Percentiles rank a stretch among this genome's conserved stretches.
Conservation (phyloP, 2,797 vertebrate genomes). For the Bradypus variegatus region DNA sequence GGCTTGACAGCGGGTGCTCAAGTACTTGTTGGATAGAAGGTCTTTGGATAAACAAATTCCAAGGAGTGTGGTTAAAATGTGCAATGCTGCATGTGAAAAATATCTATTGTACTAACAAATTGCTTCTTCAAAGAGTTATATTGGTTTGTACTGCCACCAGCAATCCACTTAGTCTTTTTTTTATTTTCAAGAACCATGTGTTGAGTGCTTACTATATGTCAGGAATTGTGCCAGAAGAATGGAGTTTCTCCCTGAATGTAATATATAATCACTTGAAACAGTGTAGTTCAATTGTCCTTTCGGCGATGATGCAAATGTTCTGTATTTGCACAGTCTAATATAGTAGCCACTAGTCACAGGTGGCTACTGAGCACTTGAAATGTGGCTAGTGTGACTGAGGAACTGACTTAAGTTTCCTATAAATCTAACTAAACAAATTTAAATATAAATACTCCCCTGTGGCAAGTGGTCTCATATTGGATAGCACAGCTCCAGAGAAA, state of each 20-base stretch:
- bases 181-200: background rate
- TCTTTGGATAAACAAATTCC: background rate
- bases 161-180: background rate
- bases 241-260: background rate
- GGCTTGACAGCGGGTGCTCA: background rate
- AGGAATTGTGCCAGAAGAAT: background rate
- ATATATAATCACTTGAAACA: background rate
- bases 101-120: background rate
- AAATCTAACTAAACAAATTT: background rate
- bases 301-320: background rate
- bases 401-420: background rate
- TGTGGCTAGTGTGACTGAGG: background rate
- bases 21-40: background rate
- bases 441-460: background rate
- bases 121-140: background rate
- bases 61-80: background rate
- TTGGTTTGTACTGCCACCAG: background rate
- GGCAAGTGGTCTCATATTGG: background rate
- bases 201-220: background rate
- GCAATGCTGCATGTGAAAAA: background rate
- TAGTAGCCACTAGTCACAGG: background rate
- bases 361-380: background rate
- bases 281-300: background rate
- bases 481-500: background rate
- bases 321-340: fast-evolving